Evolutionary conservation across 2,113 vertebrate genomes (phyloP).

Genomic region (Myrmecobius fasciatus): DNA sequence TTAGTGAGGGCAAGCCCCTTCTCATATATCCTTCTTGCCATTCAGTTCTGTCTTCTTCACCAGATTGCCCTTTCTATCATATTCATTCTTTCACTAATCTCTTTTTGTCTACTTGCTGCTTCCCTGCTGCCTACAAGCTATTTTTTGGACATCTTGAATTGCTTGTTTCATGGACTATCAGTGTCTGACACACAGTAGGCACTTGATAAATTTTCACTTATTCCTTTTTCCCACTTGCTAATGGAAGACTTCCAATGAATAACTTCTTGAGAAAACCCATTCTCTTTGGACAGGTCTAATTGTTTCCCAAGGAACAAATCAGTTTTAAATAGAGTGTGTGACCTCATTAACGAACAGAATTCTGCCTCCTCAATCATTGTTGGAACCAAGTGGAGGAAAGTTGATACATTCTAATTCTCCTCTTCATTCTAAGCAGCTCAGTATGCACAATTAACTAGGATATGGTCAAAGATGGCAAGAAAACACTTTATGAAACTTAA

Average conservation of each 20-base stretch:
- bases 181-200: neutral
- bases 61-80: neutral
- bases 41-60: neutral
- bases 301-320: neutral
- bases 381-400: neutral
- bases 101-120: neutral
- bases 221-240: neutral
- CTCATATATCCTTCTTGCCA: neutral
- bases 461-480: neutral
- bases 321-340: neutral
- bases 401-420: neutral
- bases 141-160: neutral
- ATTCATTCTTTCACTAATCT: neutral
- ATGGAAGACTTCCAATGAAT: neutral
- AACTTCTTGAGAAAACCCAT: neutral
- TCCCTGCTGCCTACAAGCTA: neutral
- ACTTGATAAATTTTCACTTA: neutral
- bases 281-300: neutral
- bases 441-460: neutral
- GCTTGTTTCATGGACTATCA: neutral
- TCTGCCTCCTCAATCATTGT: neutral
- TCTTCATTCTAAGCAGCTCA: neutral
- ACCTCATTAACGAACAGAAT: neutral
- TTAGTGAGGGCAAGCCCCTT: neutral
- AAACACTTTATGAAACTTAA: neutral